A percentile compares a stretch with the other conserved stretches of the same genome.
Conservation (phyloP, 2,113 vertebrate genomes). For the Marmota flaviventris region DNA sequence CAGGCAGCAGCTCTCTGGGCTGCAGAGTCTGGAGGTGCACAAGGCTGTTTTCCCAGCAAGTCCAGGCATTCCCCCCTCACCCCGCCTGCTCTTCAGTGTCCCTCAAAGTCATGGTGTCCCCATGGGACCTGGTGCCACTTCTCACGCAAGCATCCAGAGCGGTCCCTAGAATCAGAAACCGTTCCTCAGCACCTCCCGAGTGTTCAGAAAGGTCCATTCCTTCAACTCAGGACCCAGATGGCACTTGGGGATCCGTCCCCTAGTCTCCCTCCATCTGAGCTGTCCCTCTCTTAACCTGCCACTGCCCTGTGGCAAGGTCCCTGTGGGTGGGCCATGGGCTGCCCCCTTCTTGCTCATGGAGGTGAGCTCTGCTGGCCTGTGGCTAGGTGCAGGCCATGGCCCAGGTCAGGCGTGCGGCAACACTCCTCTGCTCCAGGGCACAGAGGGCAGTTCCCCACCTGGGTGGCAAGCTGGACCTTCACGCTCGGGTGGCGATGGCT, state of each 20-base stretch:
- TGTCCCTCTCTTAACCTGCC: background rate
- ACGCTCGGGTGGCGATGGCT: fast-evolving
- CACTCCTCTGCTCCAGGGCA: no score
- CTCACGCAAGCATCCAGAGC: fast-evolving
- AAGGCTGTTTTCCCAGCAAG: background rate
- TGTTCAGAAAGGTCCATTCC: background rate
- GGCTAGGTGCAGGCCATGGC: no score
- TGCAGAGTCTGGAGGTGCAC: background rate
- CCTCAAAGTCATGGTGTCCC: background rate
- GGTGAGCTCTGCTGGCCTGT: background rate
- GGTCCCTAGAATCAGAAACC: background rate
- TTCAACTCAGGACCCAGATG: no score
- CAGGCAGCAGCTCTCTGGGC: background rate
- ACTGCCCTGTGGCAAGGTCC: fast-evolving
- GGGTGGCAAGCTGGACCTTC: background rate
- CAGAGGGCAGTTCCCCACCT: background rate
- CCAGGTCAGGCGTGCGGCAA: fast-evolving
- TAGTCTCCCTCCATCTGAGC: fast-evolving
- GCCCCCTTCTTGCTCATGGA: background rate
- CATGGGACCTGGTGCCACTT: fast-evolving
- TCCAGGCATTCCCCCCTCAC: no score
- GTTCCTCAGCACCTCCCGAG: fast-evolving
- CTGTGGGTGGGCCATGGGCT: background rate
- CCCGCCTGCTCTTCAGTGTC: background rate
- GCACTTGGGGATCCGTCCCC: background rate